Evolutionary conservation across 1,140 invertebrate species (phyloP), one percentile per base, ranked within the genome.

Genomic region (Cydia strobilella): DNA sequence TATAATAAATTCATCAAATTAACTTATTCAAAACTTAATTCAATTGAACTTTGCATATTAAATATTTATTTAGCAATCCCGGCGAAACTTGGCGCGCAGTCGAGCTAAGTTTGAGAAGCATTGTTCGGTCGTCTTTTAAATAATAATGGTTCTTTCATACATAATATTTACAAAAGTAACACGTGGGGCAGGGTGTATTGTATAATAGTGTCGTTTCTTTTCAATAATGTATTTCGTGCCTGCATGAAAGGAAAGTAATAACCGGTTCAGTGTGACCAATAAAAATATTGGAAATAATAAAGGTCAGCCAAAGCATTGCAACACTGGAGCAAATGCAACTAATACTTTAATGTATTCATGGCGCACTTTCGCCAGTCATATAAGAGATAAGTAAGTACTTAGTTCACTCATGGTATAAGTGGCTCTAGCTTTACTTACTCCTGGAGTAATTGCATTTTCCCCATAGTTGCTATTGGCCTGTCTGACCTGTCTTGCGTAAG

Each of bases 21-120:
- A 69, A 69, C 65, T 69, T 59, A 59, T 59, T 18, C 65, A 20
- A 35, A 69, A 35, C 65, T 39, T 18, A 42, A 69, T 69, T 69
- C 65, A 69, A 35, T 69, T 35, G 27, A 35, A 35, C 65, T 69
- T 35, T 18, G 63, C 63, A 65, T 65, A 69, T 69, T 69, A 69
- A 69, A 69, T 69, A 69, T 69, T 69, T 69, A 69, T 69, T 69
- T 69, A 39, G 65, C 65, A 18, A 18, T 69, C 65, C n/a, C 65
- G n/a, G 63, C 63, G 23, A 27, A 35, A 65, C 13, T 65, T 65
- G 25, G 27, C 63, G 4, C 23, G 63, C 25, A 31, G 12, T 65
- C 63, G 25, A 12, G 25, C 65, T 42, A 69, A 69, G 27, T 69
- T 69, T 69, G 65, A 69, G 65, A 69, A 69, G 27, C 65, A 69